Percentiles rank a stretch among this genome's conserved stretches.
phyloP scores from a whole-genome alignment of 2,888 invertebrate species.

The Zaprionus lineosus region DNA sequence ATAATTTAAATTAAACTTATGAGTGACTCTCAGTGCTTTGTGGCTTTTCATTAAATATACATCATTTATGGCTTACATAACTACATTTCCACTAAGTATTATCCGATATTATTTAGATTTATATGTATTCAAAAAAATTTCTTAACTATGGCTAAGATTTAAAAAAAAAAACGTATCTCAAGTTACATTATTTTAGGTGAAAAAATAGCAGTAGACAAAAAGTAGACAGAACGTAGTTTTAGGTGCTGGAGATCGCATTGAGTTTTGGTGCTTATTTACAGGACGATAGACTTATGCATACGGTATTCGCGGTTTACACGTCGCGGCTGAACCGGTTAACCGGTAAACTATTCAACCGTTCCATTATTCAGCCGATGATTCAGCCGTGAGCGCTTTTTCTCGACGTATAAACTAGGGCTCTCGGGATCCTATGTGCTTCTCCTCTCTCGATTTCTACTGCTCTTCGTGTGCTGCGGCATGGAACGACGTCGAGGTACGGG shows the following conservation, averaged over 20 bases:
- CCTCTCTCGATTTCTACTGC: no score
- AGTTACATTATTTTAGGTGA: no score
- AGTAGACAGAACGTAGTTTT: constrained; percentile 22
- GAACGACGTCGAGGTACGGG: neutral
- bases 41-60: constrained; percentile 22
- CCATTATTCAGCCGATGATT: no score
- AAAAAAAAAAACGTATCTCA: no score
- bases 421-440: constrained; percentile 34
- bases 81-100: no score
- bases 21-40: constrained; percentile 74
- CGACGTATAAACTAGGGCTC: constrained; percentile 27
- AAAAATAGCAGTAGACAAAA: constrained; percentile 46
- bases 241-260: constrained; percentile 51
- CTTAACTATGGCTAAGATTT: neutral
- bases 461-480: neutral
- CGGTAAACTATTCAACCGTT: no score
- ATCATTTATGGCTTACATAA: constrained; percentile 8
- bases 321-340: constrained; percentile 1
- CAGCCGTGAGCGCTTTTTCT: no score
- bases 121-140: no score
- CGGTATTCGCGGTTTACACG: neutral
- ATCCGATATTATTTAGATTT: no score
- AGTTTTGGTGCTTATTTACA: constrained; percentile 48
- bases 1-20: constrained; percentile 65
- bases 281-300: constrained; percentile 11